Percentiles rank a stretch among this genome's conserved stretches.
phyloP scores from a whole-genome alignment of 2,888 invertebrate genomes.

The Drosophila mulleri region DNA sequence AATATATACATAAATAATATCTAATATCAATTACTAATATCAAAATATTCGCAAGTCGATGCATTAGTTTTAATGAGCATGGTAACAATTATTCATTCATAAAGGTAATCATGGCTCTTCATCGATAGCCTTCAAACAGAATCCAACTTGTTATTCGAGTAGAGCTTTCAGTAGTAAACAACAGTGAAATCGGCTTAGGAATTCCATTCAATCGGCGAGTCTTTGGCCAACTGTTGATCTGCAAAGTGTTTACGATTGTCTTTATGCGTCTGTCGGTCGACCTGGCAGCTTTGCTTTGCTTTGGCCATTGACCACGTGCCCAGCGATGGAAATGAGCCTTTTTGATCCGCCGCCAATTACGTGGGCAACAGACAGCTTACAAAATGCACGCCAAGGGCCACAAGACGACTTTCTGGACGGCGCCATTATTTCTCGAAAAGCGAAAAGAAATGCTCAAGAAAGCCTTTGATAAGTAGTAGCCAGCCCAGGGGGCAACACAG shows the following conservation, averaged over 20 bases:
- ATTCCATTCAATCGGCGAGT: not conserved
- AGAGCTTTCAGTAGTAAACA: not conserved
- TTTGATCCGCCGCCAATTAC: constrained; percentile 57
- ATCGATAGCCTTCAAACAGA: not conserved
- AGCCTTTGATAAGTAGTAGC: constrained; percentile 38
- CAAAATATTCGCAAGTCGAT: no score
- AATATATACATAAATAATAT: no score
- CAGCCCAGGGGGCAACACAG: constrained; percentile 23
- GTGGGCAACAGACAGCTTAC: constrained; percentile 45
- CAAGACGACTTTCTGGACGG: constrained; percentile 17
- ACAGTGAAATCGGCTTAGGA: not conserved
- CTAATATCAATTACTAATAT: no score
- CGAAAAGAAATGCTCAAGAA: constrained; percentile 28
- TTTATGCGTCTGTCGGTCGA: not conserved
- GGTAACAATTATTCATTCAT: no score
- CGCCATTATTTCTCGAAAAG: constrained; percentile 26
- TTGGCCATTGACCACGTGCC: constrained; percentile 14
- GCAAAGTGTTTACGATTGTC: constrained; percentile 7
- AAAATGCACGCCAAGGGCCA: constrained; percentile 39
- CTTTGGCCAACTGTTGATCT: constrained; percentile 16
- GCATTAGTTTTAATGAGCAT: no score
- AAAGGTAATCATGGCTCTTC: no score
- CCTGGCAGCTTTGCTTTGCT: not conserved
- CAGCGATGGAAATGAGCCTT: constrained; percentile 32
- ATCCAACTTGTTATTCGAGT: not conserved